phyloP scores from a whole-genome alignment of 2,113 vertebrate species.

The Poeciliopsis prolifica region DNA sequence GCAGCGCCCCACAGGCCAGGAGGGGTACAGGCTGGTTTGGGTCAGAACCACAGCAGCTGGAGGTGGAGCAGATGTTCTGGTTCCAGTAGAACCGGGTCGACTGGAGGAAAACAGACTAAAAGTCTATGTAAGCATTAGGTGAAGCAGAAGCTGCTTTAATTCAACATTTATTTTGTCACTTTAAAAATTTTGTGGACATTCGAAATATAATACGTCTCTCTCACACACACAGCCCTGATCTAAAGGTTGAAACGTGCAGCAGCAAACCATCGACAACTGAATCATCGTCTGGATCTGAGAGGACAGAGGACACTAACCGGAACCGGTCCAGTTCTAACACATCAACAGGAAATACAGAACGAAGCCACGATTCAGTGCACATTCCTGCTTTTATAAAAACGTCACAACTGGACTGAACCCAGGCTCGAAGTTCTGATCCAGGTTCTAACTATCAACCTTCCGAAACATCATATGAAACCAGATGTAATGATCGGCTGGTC shows the following conservation, averaged over 20 bases:
- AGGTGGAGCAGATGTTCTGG: too few relatives aligned
- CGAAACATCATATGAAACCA: too few relatives aligned
- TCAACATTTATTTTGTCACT: conserved; percentile 76
- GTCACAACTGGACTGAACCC: background rate
- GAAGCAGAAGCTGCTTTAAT: conserved; percentile 41
- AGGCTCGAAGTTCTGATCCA: background rate
- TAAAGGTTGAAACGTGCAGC: conserved; percentile 61
- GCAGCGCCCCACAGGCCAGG: too few relatives aligned
- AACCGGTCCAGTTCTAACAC: too few relatives aligned
- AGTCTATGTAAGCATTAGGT: too few relatives aligned
- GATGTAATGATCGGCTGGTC: too few relatives aligned
- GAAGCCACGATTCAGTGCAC: background rate
- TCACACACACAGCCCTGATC: conserved; percentile 20
- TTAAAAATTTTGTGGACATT: conserved; percentile 77
- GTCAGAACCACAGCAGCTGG: too few relatives aligned
- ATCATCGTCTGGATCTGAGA: background rate
- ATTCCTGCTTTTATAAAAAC: background rate
- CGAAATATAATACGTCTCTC: conserved; percentile 82
- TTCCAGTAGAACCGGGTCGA: too few relatives aligned
- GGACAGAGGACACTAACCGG: background rate
- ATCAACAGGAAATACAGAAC: background rate
- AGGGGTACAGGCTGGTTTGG: too few relatives aligned
- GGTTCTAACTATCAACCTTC: background rate
- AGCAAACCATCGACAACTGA: conserved; percentile 16
- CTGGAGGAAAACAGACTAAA: too few relatives aligned